Evolutionary conservation across 2,888 invertebrate genomes (phyloP).

Genomic region (Zygaena filipendulae): DNA sequence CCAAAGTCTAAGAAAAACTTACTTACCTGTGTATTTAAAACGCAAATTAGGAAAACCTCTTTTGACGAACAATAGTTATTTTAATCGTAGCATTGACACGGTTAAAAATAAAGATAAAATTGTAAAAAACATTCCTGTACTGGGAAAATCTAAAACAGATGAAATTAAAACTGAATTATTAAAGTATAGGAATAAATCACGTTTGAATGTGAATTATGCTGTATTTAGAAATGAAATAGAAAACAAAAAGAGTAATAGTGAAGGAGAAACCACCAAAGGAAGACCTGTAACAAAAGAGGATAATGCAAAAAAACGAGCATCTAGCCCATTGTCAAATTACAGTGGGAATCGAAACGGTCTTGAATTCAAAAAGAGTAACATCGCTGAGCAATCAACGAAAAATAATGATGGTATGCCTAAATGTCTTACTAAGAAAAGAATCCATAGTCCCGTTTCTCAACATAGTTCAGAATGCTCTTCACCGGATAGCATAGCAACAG

Average conservation of each 20-base stretch:
- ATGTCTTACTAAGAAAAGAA: no score
- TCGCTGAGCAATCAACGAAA: no score
- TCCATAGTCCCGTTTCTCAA: conserved; percentile 31
- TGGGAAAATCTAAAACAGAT: conserved; percentile 21
- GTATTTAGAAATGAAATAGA: conserved; percentile 34
- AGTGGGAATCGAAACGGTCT: no score
- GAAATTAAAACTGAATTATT: conserved; percentile 29
- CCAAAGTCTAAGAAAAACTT: conserved; percentile 20
- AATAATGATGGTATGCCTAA: no score
- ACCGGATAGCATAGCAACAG: conserved; percentile 41
- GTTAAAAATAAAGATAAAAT: conserved; percentile 17
- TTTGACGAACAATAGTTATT: conserved; percentile 14
- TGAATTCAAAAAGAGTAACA: no score
- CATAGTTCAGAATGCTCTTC: conserved; percentile 48
- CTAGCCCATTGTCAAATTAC: no score
- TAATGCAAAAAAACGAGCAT: conserved; percentile 15
- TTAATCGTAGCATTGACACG: conserved; percentile 22
- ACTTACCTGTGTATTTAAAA: conserved; percentile 29
- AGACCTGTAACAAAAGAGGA: no score
- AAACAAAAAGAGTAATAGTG: conserved; percentile 20
- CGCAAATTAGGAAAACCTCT: conserved; percentile 13
- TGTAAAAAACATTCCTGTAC: conserved; percentile 8
- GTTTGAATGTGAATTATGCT: conserved; percentile 25
- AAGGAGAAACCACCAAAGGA: no score
- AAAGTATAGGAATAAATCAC: conserved; percentile 24